Evolutionary conservation across 2,888 invertebrate species (phyloP).

Genomic region (Hydrotaea diabolus): DNA sequence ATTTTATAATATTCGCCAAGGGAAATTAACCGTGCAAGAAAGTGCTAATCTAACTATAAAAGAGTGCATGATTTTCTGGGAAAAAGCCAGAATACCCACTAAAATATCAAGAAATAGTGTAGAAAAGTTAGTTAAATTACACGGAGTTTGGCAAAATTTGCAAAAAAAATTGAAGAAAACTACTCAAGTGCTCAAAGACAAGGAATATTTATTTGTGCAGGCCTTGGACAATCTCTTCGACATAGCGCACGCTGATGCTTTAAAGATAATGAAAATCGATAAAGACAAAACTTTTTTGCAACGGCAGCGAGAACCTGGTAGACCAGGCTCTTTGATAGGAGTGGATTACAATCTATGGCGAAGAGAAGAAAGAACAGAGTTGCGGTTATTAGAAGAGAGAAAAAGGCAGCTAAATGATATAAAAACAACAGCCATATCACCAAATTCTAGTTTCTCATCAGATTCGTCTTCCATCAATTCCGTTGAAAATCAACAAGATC

Average conservation of each 20-base stretch:
- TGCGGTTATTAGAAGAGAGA: conserved; percentile 37
- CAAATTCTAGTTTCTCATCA: conserved; percentile 23
- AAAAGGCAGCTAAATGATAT: conserved; percentile 29
- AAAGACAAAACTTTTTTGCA: conserved; percentile 71
- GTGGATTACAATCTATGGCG: conserved; percentile 33
- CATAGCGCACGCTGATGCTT: conserved; percentile 25
- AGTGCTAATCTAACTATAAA: conserved; percentile 28
- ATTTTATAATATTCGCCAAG: conserved; percentile 30
- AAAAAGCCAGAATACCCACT: conserved; percentile 33
- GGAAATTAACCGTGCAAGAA: conserved; percentile 26
- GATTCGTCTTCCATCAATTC: conserved; percentile 12
- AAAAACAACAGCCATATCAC: conserved; percentile 4
- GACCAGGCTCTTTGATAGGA: conserved; percentile 59
- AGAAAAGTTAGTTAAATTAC: conserved; percentile 28
- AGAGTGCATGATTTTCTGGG: conserved; percentile 37
- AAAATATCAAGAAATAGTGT: conserved; percentile 40
- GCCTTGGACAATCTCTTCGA: conserved; percentile 3
- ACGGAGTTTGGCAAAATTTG: conserved; percentile 36
- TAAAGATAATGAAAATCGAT: conserved; percentile 71
- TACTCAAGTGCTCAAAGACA: conserved; percentile 19
- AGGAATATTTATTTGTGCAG: conserved; percentile 22
- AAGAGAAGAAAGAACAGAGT: conserved; percentile 32
- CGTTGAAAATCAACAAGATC: conserved; percentile 15
- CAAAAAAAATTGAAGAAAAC: conserved; percentile 24
- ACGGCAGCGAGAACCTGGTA: conserved; percentile 67